Conservation (phyloP, 2,797 vertebrate species). For the Sarcophilus harrisii region DNA sequence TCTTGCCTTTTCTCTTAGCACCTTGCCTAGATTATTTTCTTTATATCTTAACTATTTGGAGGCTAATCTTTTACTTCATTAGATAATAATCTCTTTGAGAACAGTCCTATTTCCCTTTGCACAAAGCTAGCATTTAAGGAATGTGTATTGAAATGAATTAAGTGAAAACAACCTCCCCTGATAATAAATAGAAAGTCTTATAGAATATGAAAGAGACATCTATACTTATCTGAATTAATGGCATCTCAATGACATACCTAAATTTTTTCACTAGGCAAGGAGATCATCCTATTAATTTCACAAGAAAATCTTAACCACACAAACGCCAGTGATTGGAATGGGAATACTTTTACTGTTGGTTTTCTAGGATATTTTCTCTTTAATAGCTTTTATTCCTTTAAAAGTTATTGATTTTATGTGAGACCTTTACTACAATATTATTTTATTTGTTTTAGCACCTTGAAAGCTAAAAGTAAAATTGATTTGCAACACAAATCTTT, state of each 20-base stretch:
- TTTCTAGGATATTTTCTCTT: not conserved
- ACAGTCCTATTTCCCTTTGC: not conserved
- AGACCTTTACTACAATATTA: conserved; percentile 48
- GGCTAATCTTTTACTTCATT: not conserved
- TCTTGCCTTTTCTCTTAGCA: not conserved
- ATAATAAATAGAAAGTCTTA: not conserved
- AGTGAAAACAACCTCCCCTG: not conserved
- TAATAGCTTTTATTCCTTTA: not conserved
- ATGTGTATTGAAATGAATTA: not conserved
- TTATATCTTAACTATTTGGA: not conserved
- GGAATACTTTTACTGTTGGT: not conserved
- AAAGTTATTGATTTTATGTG: not conserved
- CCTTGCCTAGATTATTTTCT: not conserved
- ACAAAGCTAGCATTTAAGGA: not conserved
- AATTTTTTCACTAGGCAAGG: not conserved
- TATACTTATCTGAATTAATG: not conserved
- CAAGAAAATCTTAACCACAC: not conserved
- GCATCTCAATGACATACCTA: not conserved
- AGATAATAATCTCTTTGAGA: not conserved
- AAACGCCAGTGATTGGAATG: not conserved
- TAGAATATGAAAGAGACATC: not conserved
- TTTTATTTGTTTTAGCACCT: conserved; percentile 58
- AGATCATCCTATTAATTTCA: not conserved
- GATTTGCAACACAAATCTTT: conserved; percentile 50
- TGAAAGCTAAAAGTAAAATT: conserved; percentile 57